Evolutionary conservation across 1,140 invertebrate species (phyloP), one percentile per base, ranked within the genome.

Genomic region (Diploscapter pachys): DNA sequence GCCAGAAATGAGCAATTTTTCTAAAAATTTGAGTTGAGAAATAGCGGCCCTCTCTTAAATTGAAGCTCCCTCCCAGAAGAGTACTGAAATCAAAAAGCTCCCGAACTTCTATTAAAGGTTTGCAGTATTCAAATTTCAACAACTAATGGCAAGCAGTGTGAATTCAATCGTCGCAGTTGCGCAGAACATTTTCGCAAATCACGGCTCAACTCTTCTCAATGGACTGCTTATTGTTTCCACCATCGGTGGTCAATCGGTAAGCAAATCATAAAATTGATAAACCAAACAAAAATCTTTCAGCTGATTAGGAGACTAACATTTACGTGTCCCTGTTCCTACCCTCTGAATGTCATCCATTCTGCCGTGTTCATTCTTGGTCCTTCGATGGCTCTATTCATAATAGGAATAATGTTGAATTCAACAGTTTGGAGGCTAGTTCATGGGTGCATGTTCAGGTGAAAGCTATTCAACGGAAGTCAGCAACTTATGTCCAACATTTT

Each of bases 391-490:
- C 61, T 82, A 53, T 81, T 82, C 59, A 57, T 82, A 8, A 75
- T 82, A 51, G 82, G 72, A 9, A 72, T 82, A 4, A 77, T 82
- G 56, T 61, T 82, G 5, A 82, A 82, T 63, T 75, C 80, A 9
- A 82, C 84, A 5, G 83, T 82, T 3, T 82, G 81, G 81, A 79
- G 75, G 64, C 52, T 82, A 2, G 82, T 85, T 31, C 82, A 82
- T 55, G 81, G 81, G 13, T 82, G 81, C 31, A 83, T 70, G 53
- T 84, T 76, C 57, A 74, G 81, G 81, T 83, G 3, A 31, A 3
- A 5, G 13, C 53, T 8, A 2, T 61, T 11, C 8, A 1, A 6
- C 9, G 8, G 2, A 3, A n/a, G n/a, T 51, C 6, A 6, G 52
- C 9, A 48, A 50, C n/a, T 4, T 64, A 4, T 55, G 13, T 4